A percentile compares a stretch with the other conserved stretches of the same genome.
These are phyloP conservation scores for Atrichornis clamosus DNA, from an alignment of 2,113 vertebrate species.

Conservation along the genomic window DNA sequence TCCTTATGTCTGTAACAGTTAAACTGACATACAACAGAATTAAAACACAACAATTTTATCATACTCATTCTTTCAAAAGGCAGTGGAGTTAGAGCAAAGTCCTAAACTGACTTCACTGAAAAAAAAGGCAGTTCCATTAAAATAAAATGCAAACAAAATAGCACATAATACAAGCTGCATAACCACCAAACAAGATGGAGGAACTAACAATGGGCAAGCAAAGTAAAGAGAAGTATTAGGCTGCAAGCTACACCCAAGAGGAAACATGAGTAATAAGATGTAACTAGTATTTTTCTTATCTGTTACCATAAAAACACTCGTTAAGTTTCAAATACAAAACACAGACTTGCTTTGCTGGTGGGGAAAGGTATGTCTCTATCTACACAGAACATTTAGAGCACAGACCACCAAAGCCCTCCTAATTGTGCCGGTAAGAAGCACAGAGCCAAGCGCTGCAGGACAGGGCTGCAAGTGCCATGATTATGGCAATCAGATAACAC, in stretches of 20 bases:
- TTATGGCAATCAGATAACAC: not conserved
- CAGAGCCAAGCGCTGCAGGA: not conserved
- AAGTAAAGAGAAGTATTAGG: not conserved
- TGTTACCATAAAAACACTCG: not conserved
- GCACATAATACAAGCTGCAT: not conserved
- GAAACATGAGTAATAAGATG: not conserved
- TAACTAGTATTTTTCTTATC: not conserved
- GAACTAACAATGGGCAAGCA: not conserved
- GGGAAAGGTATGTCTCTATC: not conserved
- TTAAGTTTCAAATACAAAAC: not conserved
- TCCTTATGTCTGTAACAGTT: not conserved
- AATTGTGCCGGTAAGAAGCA: not conserved
- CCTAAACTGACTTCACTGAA: not conserved
- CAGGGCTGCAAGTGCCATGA: not conserved
- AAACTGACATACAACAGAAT: not conserved
- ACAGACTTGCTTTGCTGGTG: not conserved
- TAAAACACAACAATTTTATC: not conserved
- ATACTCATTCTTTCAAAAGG: not conserved
- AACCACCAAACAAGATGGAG: not conserved
- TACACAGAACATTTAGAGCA: not conserved
- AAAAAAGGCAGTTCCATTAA: not conserved
- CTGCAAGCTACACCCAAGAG: not conserved
- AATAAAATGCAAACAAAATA: not conserved
- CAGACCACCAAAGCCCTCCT: not conserved
- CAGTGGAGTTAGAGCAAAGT: not conserved